Evolutionary conservation across 2,888 invertebrate species (phyloP).

Genomic region (Thera britannica): DNA sequence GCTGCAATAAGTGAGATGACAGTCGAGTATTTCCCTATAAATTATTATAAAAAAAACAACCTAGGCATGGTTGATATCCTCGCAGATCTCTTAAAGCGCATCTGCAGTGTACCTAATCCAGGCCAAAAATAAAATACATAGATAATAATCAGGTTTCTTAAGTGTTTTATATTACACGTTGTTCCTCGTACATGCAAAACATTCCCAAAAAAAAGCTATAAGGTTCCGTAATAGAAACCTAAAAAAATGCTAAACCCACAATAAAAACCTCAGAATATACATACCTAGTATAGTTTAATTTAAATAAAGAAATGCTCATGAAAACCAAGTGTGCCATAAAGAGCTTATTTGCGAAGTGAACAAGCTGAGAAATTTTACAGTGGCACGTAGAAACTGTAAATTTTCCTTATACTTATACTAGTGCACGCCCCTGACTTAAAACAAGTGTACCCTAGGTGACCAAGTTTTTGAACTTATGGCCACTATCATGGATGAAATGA

Average conservation of each 20-base stretch:
- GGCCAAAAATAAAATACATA: too few species aligned
- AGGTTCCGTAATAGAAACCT: background rate
- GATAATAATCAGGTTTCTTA: too few species aligned
- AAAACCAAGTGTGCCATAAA: slow-evolving; percentile 14
- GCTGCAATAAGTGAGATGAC: too few species aligned
- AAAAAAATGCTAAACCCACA: background rate
- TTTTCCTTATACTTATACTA: slow-evolving; percentile 8
- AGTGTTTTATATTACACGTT: too few species aligned
- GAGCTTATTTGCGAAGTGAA: slow-evolving; percentile 21
- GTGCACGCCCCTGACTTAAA: background rate
- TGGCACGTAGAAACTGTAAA: slow-evolving; percentile 16
- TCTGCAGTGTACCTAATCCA: too few species aligned
- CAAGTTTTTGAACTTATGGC: too few species aligned
- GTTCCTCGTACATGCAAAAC: background rate
- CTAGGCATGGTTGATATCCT: too few species aligned
- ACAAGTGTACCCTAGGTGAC: background rate
- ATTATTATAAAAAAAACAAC: too few species aligned
- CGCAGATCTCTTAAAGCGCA: too few species aligned
- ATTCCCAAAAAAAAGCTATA: background rate
- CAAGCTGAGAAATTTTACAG: slow-evolving; percentile 18
- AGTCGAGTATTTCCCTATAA: too few species aligned
- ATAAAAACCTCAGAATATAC: slow-evolving; percentile 1
- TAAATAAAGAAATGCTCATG: slow-evolving; percentile 14
- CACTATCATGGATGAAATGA: too few species aligned
- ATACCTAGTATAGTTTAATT: slow-evolving; percentile 5